Evolutionary conservation across 1,140 invertebrate genomes (phyloP), one percentile per base, ranked within the genome.

Genomic region (Trypoxylus dichotomus): DNA sequence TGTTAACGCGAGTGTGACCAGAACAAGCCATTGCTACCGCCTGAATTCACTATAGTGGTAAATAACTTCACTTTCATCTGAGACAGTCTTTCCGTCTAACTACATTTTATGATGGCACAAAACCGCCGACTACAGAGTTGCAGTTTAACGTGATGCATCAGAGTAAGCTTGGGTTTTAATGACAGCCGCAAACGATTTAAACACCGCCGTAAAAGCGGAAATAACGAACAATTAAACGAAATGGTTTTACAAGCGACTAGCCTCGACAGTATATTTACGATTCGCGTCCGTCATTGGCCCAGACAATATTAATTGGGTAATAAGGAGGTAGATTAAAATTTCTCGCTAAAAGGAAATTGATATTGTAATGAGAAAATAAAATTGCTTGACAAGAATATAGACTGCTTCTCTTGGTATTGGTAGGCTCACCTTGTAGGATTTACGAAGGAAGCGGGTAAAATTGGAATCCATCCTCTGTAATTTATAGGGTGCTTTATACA

Each of bases 141-240:
- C 60, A 68, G 24, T 24, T 13, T 27, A 24, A 27, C 60, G 60
- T 29, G 2, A 24, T 24, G 24, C 27, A 68, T 68, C 60, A n/a
- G 60, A 24, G 60, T 68, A 68, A 68, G 19, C 60, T 68, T 24
- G 24, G 60, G 11, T 24, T 68, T 68, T 68, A 68, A 68, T 68
- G 60, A 68, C 60, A 68, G 27, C 60, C 60, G 60, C 60, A 68
- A 68, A 68, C 60, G 19, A 3, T 27, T 25, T 29, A 15, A 68
- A 68, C 60, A 68, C 21, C 19, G 60, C 15, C 60, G 27, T 68
- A 68, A 68, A 68, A 68, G 7, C 60, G 60, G 60, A 68, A 68
- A 68, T 68, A 68, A 68, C 60, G 60, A 24, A 15, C 21, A 15
- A 68, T 24, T 68, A 25, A 68, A 68, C 60, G 60, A 24, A 68